These are phyloP conservation scores for Apocheima hispidaria DNA, from an alignment of 2,888 invertebrate species.

Conservation along the genomic window DNA sequence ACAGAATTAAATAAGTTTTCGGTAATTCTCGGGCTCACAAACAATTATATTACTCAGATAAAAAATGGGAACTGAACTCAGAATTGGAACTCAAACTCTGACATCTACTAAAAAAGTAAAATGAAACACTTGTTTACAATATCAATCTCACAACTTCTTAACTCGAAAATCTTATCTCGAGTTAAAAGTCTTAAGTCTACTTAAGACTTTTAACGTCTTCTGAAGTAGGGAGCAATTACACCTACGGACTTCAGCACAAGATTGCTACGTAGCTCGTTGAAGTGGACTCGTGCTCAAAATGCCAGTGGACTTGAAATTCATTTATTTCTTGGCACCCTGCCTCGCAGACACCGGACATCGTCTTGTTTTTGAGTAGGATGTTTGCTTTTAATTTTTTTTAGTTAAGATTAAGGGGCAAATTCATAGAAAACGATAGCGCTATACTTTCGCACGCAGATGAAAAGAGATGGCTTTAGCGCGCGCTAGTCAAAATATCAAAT, in stretches of 20 bases:
- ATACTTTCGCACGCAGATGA: no score
- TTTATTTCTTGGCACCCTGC: no score
- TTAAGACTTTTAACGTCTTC: slow-evolving; percentile 19
- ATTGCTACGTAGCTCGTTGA: slow-evolving; percentile 5
- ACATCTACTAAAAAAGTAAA: slow-evolving; percentile 2
- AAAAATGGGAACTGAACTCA: neutral
- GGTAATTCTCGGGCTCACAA: neutral
- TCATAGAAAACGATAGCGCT: no score
- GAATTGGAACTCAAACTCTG: neutral
- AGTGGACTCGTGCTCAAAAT: slow-evolving; percentile 11
- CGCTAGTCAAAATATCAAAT: no score
- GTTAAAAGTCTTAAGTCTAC: slow-evolving; percentile 25
- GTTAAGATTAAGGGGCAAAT: no score
- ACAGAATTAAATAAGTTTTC: neutral
- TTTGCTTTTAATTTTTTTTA: no score
- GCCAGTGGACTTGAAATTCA: slow-evolving; percentile 7
- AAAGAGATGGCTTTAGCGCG: no score
- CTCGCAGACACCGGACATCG: no score
- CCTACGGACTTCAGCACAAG: slow-evolving; percentile 8
- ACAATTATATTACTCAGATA: neutral
- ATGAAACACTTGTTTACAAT: slow-evolving; percentile 15
- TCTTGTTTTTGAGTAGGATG: no score
- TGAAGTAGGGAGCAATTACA: slow-evolving; percentile 31
- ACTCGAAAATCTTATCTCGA: slow-evolving; percentile 8
- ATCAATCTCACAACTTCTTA: slow-evolving; percentile 6